Evolutionary conservation across 2,888 invertebrate genomes (phyloP).

Genomic region (Atrina japonica): DNA sequence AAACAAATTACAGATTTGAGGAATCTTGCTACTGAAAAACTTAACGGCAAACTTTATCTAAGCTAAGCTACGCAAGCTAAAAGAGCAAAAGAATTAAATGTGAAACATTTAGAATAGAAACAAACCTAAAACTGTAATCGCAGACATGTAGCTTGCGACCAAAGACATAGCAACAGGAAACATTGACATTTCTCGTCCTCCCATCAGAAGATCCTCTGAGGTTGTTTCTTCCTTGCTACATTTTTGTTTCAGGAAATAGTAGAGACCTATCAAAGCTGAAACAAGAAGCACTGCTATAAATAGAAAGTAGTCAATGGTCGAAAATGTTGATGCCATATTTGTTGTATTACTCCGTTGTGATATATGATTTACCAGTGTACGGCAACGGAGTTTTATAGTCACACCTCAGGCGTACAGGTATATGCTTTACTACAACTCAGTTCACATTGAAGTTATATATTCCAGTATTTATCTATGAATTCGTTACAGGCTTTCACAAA

Average conservation of each 20-base stretch:
- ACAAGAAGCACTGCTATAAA: constrained; percentile 59
- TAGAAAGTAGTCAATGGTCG: constrained; percentile 57
- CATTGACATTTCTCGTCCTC: constrained; percentile 64
- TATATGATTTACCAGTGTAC: too few relatives aligned
- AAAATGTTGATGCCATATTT: constrained; percentile 55
- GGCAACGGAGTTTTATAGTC: too few relatives aligned
- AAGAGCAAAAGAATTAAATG: not conserved
- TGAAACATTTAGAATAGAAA: not conserved
- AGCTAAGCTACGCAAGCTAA: too few relatives aligned
- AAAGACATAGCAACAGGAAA: constrained; percentile 94
- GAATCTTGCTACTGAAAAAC: too few relatives aligned
- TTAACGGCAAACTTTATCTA: too few relatives aligned
- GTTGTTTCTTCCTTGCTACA: constrained; percentile 49
- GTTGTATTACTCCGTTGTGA: too few relatives aligned
- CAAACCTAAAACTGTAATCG: constrained; percentile 88
- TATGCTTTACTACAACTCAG: too few relatives aligned
- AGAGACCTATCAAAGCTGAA: constrained; percentile 58
- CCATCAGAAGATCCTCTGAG: constrained; percentile 62
- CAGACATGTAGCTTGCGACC: constrained; percentile 94
- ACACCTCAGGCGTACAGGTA: too few relatives aligned
- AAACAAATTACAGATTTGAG: too few relatives aligned
- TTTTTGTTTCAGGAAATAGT: constrained; percentile 59
- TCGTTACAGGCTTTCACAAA: too few relatives aligned
- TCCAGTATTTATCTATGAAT: too few relatives aligned
- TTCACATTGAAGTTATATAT: too few relatives aligned